A percentile compares a stretch with the other conserved stretches of the same genome.
phyloP scores from a whole-genome alignment of 2,113 vertebrate species.

The Octodon degus region DNA sequence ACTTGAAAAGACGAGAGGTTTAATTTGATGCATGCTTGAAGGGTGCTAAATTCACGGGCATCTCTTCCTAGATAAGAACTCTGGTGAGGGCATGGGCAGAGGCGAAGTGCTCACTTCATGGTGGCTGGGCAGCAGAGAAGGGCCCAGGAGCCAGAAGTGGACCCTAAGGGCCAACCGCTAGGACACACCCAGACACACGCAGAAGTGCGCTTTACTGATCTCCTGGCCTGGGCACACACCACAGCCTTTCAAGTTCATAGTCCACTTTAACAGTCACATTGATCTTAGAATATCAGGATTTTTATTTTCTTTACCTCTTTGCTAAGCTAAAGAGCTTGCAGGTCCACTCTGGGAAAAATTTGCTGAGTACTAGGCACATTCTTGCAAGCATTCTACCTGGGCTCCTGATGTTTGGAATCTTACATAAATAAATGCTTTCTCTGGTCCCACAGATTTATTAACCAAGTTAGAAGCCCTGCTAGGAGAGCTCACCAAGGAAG shows the following conservation, averaged over 20 bases:
- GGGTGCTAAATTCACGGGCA: neutral
- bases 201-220: neutral
- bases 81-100: neutral
- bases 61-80: neutral
- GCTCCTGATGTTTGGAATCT: neutral
- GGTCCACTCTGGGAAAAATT: neutral
- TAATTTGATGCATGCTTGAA: neutral
- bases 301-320: neutral
- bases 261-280: neutral
- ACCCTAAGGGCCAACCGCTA: too few species aligned
- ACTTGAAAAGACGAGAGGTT: neutral
- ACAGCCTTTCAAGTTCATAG: neutral
- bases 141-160: neutral
- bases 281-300: neutral
- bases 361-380: neutral
- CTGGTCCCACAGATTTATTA: neutral
- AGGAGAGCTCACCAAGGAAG: neutral
- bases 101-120: neutral
- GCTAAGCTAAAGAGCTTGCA: neutral
- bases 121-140: neutral
- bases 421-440: neutral
- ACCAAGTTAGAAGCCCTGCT: neutral
- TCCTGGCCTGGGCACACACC: neutral
- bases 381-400: neutral
- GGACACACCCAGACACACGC: neutral